These are phyloP conservation scores for Myzus persicae DNA, from an alignment of 1,140 invertebrate genomes.

Conservation along the genomic window DNA sequence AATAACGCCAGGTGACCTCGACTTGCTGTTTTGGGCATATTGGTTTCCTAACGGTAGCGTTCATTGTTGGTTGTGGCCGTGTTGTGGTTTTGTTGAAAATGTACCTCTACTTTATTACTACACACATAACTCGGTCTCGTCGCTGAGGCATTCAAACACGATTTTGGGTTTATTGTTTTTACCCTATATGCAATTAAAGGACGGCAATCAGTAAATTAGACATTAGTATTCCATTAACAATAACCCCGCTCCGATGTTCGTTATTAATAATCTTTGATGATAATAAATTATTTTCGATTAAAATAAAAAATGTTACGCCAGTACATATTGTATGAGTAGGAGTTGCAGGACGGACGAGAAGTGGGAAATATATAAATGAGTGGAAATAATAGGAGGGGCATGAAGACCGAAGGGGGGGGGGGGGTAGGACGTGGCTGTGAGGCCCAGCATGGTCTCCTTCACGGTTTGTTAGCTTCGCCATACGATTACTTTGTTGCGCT, in stretches of 20 bases:
- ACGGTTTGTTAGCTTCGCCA: slow-evolving; percentile 50
- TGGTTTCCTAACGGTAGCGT: neutral
- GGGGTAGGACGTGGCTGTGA: neutral
- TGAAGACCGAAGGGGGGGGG: too few species aligned
- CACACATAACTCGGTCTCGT: neutral
- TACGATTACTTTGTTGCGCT: slow-evolving; percentile 30
- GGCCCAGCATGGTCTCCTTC: slow-evolving; percentile 35
- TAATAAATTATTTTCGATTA: slow-evolving; percentile 34
- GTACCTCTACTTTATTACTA: neutral
- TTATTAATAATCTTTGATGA: neutral
- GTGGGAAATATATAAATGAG: neutral
- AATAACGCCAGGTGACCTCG: neutral
- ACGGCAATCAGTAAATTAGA: neutral
- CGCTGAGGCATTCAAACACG: neutral
- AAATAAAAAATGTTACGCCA: neutral
- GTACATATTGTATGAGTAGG: neutral
- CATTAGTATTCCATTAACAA: neutral
- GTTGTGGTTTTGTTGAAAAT: neutral
- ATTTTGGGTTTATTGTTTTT: neutral
- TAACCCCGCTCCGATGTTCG: neutral
- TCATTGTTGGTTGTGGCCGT: neutral
- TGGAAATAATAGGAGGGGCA: neutral
- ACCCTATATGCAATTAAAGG: neutral
- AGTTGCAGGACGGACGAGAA: too few species aligned
- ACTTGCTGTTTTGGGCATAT: neutral